Percentiles rank a stretch among this genome's conserved stretches.
Conservation (phyloP, 2,797 vertebrate species). For the Manis crassicaudata region DNA sequence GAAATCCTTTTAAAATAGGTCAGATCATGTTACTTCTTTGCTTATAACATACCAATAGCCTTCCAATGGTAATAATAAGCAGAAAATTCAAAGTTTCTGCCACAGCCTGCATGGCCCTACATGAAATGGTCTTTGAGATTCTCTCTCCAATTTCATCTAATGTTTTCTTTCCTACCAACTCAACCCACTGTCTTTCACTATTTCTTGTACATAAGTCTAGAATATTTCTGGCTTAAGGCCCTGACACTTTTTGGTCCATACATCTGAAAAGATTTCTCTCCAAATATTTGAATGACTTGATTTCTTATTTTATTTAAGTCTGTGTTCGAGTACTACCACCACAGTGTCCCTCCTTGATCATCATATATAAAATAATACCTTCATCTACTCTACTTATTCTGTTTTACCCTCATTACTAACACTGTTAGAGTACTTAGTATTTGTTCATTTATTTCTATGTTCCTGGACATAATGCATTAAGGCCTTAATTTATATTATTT, state of each 20-base stretch:
- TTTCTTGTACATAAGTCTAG: not conserved
- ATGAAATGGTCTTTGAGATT: not conserved
- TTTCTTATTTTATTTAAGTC: not conserved
- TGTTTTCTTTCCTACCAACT: not conserved
- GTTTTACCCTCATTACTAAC: not conserved
- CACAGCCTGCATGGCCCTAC: too few relatives aligned
- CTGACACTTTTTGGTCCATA: not conserved
- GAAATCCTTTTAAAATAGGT: not conserved
- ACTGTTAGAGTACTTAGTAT: not conserved
- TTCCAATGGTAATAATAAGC: not conserved
- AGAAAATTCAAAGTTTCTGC: not conserved
- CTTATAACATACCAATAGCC: not conserved
- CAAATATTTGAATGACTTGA: not conserved
- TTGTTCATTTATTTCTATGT: not conserved
- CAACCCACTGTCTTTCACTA: not conserved
- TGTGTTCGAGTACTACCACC: not conserved
- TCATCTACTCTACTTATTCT: not conserved
- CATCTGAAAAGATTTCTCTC: not conserved
- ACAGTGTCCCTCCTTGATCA: not conserved
- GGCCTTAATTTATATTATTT: not conserved
- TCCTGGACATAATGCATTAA: not conserved
- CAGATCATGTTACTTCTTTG: not conserved
- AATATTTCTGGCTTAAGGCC: not conserved
- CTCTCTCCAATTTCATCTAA: not conserved
- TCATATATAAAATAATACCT: not conserved